Percentiles rank a stretch among this genome's conserved stretches.
Conservation (phyloP, 2,113 vertebrate species). For the Grus americana region DNA sequence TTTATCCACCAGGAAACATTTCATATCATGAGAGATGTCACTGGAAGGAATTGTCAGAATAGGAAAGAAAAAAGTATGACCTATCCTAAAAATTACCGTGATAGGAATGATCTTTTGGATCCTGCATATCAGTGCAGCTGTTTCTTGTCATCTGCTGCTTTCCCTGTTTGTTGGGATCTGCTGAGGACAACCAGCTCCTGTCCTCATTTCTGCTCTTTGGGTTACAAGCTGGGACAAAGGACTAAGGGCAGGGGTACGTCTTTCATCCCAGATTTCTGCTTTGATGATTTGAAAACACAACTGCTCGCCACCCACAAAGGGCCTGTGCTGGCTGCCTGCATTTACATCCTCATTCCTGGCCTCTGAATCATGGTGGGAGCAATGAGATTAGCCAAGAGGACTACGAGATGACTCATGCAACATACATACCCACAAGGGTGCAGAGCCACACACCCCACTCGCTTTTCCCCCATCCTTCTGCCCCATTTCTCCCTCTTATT, state of each 20-base stretch:
- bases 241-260: neutral
- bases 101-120: neutral
- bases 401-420: neutral
- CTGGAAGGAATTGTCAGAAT: neutral
- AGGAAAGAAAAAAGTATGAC: neutral
- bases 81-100: neutral
- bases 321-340: neutral
- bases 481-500: neutral
- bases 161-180: neutral
- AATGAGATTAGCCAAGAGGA: neutral
- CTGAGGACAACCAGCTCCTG: neutral
- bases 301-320: neutral
- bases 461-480: neutral
- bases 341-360: neutral
- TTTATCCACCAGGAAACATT: neutral
- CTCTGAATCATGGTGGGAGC: neutral
- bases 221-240: neutral
- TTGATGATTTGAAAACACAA: neutral
- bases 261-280: neutral
- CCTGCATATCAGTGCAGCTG: neutral
- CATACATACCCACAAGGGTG: neutral
- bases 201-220: neutral
- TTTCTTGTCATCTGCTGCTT: neutral
- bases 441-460: neutral
- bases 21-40: neutral